Base-by-base conservation (phyloP, 2,797 vertebrate genomes). In the Pogoniulus pusillus region DNA sequence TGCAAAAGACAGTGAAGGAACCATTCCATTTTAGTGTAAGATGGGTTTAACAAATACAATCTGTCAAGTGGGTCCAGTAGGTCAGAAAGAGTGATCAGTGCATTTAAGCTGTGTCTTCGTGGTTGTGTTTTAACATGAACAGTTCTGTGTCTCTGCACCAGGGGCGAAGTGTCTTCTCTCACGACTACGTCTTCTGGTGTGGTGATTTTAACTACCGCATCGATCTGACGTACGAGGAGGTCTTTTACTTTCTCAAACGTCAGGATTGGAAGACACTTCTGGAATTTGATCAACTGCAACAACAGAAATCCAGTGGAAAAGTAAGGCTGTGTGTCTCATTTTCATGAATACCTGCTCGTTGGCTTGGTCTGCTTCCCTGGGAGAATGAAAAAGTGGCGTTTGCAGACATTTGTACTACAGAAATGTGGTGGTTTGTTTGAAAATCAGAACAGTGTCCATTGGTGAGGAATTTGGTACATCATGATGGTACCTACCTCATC, bases 141-240 rank as follows among this genome's bases (percentile, higher is more conserved):
- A 8, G 23, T 45, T 49, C 22, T 92, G 15, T 92, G n/a, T 49
- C 45, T 91, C 34, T 53, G n/a, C 34, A 81, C 54, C 74, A 98
- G 98, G 98, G 97, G 20, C 97, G 91, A 83, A 97, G 91, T 7
- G 64, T 98, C 47, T 98, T 98, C 84, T 98, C 98, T 39, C 98
- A 98, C 4, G 98, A 98, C 90, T 98, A 98, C 5, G 97, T 98
- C 58, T 98, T 98, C 82, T 98, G 98, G 98, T 98, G 98, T 49
- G 98, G 98, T 0, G 98, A 98, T 80, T 98, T 98, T 92, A 98
- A 98, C 93, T 98, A 98, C 82, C 98, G 98, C 73, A 97, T 98
- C 7, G 97, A 98, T 35, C 96, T 98, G 24, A 97, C 97, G 0
- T 97, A 98, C 0, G 98, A 98, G 63, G 98, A 98, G 88, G 98